A percentile compares a stretch with the other conserved stretches of the same genome.
Conservation (phyloP, 2,797 vertebrate genomes). For the Staurois parvus region DNA sequence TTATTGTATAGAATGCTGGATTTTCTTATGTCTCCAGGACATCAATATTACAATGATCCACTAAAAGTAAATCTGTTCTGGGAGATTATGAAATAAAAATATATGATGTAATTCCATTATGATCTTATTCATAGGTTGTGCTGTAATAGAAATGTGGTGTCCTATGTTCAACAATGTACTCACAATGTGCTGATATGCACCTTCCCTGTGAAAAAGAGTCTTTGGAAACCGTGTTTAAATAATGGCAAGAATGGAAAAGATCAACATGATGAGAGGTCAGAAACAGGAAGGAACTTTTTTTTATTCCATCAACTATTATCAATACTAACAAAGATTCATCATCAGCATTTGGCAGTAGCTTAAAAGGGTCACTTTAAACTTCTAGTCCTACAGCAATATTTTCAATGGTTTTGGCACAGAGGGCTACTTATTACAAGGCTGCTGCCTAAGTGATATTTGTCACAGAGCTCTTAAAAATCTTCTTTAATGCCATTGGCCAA, state of each 20-base stretch:
- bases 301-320: slow-evolving; percentile 72
- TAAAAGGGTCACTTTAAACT: slow-evolving; percentile 67
- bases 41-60: neutral
- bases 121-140: neutral
- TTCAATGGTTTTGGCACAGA: slow-evolving; percentile 65
- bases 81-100: neutral
- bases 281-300: slow-evolving; percentile 65
- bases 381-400: slow-evolving; percentile 68
- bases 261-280: slow-evolving; percentile 11
- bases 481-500: slow-evolving; percentile 77
- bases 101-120: neutral
- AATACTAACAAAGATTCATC: slow-evolving; percentile 72
- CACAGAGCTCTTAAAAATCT: slow-evolving; percentile 77
- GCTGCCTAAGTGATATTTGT: slow-evolving; percentile 69
- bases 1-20: no score
- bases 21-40: no score
- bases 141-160: neutral
- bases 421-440: slow-evolving; percentile 73
- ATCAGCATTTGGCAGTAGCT: slow-evolving; percentile 67
- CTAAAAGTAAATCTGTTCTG: neutral
- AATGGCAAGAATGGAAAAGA: neutral
- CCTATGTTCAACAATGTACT: neutral
- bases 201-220: neutral
- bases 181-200: neutral
- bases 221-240: neutral